phyloP scores from a whole-genome alignment of 2,113 vertebrate species.

The Vidua chalybeata region DNA sequence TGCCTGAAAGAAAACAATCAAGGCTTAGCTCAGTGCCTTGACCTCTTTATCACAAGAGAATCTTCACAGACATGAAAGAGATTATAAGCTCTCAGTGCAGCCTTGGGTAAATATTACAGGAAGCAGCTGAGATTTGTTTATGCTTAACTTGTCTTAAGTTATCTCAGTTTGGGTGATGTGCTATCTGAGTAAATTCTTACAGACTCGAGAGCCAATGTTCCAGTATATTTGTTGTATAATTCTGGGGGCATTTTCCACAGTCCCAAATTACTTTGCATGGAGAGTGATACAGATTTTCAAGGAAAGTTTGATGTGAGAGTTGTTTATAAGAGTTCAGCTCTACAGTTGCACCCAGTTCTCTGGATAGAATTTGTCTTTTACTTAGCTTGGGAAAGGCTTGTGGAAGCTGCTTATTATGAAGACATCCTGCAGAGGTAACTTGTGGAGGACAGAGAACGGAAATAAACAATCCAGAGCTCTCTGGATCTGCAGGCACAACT shows the following conservation, averaged over 20 bases:
- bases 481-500: neutral
- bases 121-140: conserved; percentile 2
- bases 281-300: neutral
- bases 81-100: neutral
- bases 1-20: neutral
- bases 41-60: neutral
- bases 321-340: neutral
- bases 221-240: neutral
- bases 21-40: neutral
- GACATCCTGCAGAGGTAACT: neutral
- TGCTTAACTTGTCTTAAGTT: neutral
- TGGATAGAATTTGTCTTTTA: neutral
- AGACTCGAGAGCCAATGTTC: neutral
- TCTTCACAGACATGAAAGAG: neutral
- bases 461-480: neutral
- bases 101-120: neutral
- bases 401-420: neutral
- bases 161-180: neutral
- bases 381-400: neutral
- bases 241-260: neutral
- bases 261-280: neutral
- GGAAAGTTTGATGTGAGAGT: neutral
- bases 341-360: neutral
- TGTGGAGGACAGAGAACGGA: neutral
- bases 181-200: neutral